Percentiles rank a stretch among this genome's conserved stretches.
phyloP scores from a whole-genome alignment of 2,113 vertebrate species.

The Ochotona curzoniae region DNA sequence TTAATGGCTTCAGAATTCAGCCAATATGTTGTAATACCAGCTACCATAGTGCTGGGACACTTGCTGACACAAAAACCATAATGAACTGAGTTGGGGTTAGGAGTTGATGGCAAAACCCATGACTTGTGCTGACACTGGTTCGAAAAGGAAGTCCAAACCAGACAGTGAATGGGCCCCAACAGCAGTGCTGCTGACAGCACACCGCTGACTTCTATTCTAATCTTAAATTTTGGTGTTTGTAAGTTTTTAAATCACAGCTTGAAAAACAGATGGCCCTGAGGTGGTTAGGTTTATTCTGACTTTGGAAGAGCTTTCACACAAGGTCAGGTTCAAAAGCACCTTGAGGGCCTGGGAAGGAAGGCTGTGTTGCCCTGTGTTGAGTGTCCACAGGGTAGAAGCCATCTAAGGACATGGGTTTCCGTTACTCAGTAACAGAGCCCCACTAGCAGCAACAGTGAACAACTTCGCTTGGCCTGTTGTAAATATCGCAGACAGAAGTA shows the following conservation, averaged over 20 bases:
- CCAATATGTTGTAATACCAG: neutral
- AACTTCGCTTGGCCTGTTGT: neutral
- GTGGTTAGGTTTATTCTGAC: neutral
- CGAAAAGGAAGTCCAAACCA: slow-evolving; percentile 37
- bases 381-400: neutral
- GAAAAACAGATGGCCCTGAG: slow-evolving; percentile 19
- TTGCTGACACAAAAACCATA: slow-evolving; percentile 3
- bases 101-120: neutral
- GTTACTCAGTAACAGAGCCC: neutral
- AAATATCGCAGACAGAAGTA: neutral
- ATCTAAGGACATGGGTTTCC: neutral
- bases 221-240: neutral
- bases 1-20: neutral
- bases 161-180: neutral
- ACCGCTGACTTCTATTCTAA: slow-evolving; percentile 23
- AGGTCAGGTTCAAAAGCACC: neutral
- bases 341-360: neutral
- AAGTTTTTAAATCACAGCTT: neutral
- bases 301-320: slow-evolving; percentile 6
- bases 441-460: neutral
- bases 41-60: neutral
- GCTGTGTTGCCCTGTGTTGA: neutral
- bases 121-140: neutral
- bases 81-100: slow-evolving; percentile 1
- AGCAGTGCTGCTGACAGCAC: neutral